Evolutionary conservation across 2,113 vertebrate species (phyloP).

Genomic region (Cepphus grylle): DNA sequence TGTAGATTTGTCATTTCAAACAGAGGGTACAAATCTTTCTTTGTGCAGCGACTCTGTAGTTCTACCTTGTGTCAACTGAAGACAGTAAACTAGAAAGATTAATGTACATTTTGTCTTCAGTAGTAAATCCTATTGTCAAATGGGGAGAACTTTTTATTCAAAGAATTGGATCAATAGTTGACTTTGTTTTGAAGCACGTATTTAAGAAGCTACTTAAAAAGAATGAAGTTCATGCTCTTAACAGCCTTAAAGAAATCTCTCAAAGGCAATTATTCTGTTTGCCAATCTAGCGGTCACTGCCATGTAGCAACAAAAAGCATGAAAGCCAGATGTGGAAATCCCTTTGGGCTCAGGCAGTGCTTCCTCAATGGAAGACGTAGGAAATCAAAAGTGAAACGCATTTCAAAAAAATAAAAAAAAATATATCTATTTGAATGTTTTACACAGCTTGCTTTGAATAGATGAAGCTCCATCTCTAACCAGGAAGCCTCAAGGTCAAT

Average conservation of each 20-base stretch:
- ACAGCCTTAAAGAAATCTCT: conserved; percentile 71
- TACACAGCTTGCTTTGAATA: conserved; percentile 65
- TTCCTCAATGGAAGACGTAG: conserved; percentile 51
- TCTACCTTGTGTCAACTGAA: conserved; percentile 55
- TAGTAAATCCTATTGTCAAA: conserved; percentile 64
- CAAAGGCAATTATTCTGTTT: conserved; percentile 62
- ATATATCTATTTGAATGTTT: conserved; percentile 49
- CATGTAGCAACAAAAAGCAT: conserved; percentile 60
- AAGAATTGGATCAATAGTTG: conserved; percentile 65
- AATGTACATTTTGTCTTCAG: conserved; percentile 64
- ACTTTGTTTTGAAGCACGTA: conserved; percentile 72
- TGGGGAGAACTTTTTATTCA: conserved; percentile 51
- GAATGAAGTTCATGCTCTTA: conserved; percentile 64
- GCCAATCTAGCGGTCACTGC: conserved; percentile 59
- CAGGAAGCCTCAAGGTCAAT: conserved; percentile 72
- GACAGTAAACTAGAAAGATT: conserved; percentile 63
- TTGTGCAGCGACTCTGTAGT: conserved; percentile 29
- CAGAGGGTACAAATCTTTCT: conserved; percentile 14
- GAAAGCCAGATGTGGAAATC: conserved; percentile 62
- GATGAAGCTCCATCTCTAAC: conserved; percentile 51
- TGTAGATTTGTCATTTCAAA: conserved; percentile 55
- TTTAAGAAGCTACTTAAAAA: conserved; percentile 69
- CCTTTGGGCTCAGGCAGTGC: conserved; percentile 53
- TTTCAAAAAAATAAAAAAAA: background rate
- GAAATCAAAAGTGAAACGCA: conserved; percentile 47